These are phyloP conservation scores for Oryzias curvinotus DNA, from an alignment of 2,113 vertebrate genomes.

Conservation along the genomic window DNA sequence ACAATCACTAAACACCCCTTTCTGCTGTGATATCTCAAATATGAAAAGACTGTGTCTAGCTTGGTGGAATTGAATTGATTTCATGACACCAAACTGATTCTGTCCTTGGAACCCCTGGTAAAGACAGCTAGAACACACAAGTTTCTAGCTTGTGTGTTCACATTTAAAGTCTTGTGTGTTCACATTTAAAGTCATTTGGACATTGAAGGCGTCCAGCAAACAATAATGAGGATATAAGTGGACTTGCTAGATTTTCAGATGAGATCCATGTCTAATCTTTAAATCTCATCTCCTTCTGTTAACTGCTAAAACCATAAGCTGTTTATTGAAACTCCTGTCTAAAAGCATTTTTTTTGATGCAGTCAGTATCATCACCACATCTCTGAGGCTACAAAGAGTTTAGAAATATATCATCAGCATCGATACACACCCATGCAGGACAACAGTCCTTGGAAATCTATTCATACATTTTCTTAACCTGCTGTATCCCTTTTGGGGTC, in stretches of 20 bases:
- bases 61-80: conserved; percentile 56
- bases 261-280: conserved; percentile 38
- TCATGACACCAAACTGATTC: conserved; percentile 28
- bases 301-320: conserved; percentile 18
- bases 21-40: conserved; percentile 50
- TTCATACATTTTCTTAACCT: no score
- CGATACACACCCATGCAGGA: no score
- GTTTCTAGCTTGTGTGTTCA: no score
- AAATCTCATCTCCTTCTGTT: conserved; percentile 36
- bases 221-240: conserved; percentile 17
- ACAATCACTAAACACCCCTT: conserved; percentile 29
- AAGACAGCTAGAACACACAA: no score
- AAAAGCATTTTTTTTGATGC: conserved; percentile 6
- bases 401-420: no score
- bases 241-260: conserved; percentile 27
- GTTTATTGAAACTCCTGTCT: conserved; percentile 11
- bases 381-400: neutral
- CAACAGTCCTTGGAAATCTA: no score
- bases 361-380: neutral
- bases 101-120: conserved; percentile 31
- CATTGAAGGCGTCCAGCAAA: conserved; percentile 1
- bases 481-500: no score
- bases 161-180: no score
- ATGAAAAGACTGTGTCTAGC: conserved; percentile 31
- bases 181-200: conserved; percentile 7